Conservation (phyloP, 2,113 vertebrate species). For the Chaetorhynchus papuensis region DNA sequence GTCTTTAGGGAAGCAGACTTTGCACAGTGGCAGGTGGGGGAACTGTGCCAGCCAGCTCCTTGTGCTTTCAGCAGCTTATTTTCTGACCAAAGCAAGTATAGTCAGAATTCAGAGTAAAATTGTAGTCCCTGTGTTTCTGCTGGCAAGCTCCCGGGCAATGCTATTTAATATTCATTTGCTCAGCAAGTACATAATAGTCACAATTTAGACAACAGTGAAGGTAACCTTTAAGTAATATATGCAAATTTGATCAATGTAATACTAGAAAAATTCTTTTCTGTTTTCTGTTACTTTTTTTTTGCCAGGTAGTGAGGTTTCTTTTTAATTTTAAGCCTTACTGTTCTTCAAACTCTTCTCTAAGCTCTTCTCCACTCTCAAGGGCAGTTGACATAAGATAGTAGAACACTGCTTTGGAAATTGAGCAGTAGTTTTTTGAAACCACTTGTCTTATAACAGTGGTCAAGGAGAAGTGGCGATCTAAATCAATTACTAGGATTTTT, state of each 20-base stretch:
- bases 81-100: background rate
- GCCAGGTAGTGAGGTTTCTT: background rate
- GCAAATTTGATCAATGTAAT: background rate
- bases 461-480: background rate
- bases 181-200: background rate
- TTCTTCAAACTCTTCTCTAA: background rate
- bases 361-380: background rate
- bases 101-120: background rate
- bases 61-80: background rate
- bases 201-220: background rate
- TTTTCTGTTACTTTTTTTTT: background rate
- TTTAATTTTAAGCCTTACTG: background rate
- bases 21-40: background rate
- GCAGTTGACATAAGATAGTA: background rate
- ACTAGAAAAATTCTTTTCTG: background rate
- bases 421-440: background rate
- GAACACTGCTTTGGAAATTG: background rate
- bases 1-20: background rate
- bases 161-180: background rate
- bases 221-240: background rate
- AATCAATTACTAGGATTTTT: background rate
- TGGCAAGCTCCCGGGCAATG: background rate
- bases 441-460: background rate
- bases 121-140: background rate
- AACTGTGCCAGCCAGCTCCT: background rate